Evolutionary conservation across 2,113 vertebrate genomes (phyloP), one percentile per base, ranked within the genome.

Genomic region (Erinaceus europaeus): DNA sequence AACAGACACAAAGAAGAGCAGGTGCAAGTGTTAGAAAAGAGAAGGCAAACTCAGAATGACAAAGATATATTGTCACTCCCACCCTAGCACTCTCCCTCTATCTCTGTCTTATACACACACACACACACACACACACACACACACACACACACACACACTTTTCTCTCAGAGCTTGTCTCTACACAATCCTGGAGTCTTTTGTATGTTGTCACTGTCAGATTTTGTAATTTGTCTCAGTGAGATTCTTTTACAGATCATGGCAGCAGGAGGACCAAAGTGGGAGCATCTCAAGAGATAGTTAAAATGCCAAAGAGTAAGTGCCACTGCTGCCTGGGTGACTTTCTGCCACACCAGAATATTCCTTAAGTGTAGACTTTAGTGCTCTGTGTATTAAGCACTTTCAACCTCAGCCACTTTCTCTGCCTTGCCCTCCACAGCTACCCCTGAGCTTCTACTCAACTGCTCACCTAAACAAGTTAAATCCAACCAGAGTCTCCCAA

Each of bases 221-320:
- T 53, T 46, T 88, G n/a, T n/a, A n/a, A n/a, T 90, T 88, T 44
- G 52, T 46, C 67, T 88, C 23, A 27, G 40, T 91, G 55, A 77
- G 15, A 46, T 71, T 53, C 52, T 88, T 75, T 75, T 75, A 50
- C 65, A 65, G 48, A 81, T 15, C 36, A 55, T 85, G 36, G n/a
- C 76, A 62, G 65, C 38, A 14, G 23, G 62, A 62, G 18, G 84
- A 93, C 92, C 89, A 93, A 72, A 94, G 74, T 44, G 44, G 55
- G 53, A 74, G 9, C 32, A 68, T 36, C 68, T 83, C 89, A 9
- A 48, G 76, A 80, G 80, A 84, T 55, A 89, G 65, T 53, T 36
- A 53, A 94, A 84, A 81, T 65, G 57, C 76, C 84, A 80, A 77
- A 83, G 77, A 62, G n/a, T 29, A 29, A 68, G 27, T 17, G 67